phyloP scores from a whole-genome alignment of 2,113 vertebrate genomes.

The Tragelaphus imberbis region DNA sequence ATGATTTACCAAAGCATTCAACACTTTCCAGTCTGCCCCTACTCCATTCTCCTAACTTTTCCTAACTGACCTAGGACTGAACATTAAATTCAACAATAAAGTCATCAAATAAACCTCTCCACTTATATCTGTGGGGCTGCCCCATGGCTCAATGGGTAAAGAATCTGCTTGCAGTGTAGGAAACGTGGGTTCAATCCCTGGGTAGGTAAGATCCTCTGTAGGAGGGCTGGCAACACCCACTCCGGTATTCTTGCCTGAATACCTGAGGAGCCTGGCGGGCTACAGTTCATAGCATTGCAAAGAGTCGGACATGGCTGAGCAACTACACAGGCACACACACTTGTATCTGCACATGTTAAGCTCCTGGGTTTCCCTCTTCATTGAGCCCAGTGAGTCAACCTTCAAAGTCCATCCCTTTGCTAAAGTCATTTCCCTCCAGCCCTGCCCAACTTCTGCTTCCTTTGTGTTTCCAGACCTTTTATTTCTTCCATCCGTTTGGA shows the following conservation, averaged over 20 bases:
- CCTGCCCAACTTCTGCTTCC: neutral
- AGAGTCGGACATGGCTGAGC: neutral
- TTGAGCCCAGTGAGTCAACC: accelerated
- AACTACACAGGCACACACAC: neutral
- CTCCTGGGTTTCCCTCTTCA: neutral
- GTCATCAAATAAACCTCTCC: neutral
- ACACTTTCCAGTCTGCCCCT: neutral
- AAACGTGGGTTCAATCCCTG: neutral
- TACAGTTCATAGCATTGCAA: neutral
- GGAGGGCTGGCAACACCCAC: neutral
- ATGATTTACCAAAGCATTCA: neutral
- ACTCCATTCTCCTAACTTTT: neutral
- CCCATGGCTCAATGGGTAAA: neutral
- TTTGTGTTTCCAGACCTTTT: neutral
- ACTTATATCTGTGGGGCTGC: neutral
- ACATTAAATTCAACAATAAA: neutral
- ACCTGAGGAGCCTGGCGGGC: neutral
- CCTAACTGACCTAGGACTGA: neutral
- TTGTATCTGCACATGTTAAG: neutral
- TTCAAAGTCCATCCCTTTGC: neutral
- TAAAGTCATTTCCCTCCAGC: neutral
- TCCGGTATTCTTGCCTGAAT: neutral
- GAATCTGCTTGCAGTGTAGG: neutral
- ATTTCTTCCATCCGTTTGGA: neutral
- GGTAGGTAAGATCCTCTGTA: neutral